These are phyloP conservation scores for Mylabris phalerata DNA, from an alignment of 1,140 invertebrate species.

Conservation along the genomic window DNA sequence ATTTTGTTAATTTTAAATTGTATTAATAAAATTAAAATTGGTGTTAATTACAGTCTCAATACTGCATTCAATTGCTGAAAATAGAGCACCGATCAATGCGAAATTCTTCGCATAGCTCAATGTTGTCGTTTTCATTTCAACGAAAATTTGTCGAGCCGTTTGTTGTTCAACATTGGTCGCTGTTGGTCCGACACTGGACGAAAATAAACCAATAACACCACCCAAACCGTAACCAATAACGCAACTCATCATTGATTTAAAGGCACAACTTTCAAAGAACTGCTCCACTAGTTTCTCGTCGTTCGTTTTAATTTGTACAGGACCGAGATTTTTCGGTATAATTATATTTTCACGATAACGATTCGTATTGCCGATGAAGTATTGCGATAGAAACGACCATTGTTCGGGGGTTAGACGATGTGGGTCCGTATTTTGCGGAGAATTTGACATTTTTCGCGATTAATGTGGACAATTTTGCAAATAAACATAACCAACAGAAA, in stretches of 20 bases:
- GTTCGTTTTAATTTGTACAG: slow-evolving; percentile 71
- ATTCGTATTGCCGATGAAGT: slow-evolving; percentile 57
- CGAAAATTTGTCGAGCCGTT: slow-evolving; percentile 73
- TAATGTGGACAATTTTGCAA: no score
- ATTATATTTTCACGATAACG: slow-evolving; percentile 73
- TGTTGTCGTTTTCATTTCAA: slow-evolving; percentile 88
- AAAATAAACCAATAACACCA: slow-evolving; percentile 89
- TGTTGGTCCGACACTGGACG: slow-evolving; percentile 89
- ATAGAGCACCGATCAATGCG: slow-evolving; percentile 87
- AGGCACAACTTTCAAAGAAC: slow-evolving; percentile 84
- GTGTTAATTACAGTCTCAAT: slow-evolving; percentile 71
- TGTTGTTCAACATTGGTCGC: slow-evolving; percentile 74
- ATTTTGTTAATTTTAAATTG: slow-evolving; percentile 1
- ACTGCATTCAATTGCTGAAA: slow-evolving; percentile 86
- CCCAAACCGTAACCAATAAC: slow-evolving; percentile 89
- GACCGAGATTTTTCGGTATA: slow-evolving; percentile 68
- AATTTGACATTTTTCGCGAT: background rate
- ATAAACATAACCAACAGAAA: no score
- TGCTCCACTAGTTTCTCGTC: slow-evolving; percentile 84
- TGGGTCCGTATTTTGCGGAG: slow-evolving; percentile 3
- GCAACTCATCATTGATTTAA: slow-evolving; percentile 86
- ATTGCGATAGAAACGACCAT: slow-evolving; percentile 49
- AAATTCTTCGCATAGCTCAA: slow-evolving; percentile 96
- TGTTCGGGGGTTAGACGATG: slow-evolving; percentile 32
- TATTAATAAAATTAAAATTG: background rate